Evolutionary conservation across 2,888 invertebrate species (phyloP), one percentile per base, ranked within the genome.

Genomic region (Pterobdella sp.): DNA sequence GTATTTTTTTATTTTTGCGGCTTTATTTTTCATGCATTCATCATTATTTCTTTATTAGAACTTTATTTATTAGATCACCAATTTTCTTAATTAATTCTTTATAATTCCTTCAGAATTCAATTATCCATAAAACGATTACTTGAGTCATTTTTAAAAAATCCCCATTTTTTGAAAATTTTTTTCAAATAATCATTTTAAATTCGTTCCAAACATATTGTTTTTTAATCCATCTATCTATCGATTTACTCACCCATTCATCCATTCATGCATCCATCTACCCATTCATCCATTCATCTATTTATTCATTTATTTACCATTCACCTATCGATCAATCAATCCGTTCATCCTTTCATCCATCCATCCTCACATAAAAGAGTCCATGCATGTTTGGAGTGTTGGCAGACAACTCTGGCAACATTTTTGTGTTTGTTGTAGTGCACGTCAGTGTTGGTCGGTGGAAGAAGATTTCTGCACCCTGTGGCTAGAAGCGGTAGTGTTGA

Each of bases 281-380:
- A 18, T 26, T 56, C 26, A 56, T 56, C 60, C 60, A 56, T n/a
- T 56, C 26, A 56, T 56, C 60, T 56, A 18, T 56, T 26, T 26
- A 56, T 56, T 26, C 26, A 18, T 56, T 26, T 26, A n/a, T n/a
- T 56, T 18, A 18, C 60, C 60, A 56, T 4, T 26, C 60, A 56
- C 60, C 60, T 26, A 56, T 22, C 60, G n/a, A 56, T 18, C 60
- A 56, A 56, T 18, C 42, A 7, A 42, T 18, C 42, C 42, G 18
- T 42, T 42, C 42, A 56, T n/a, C 60, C 60, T 7, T 26, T 56
- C 42, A 42, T 42, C 60, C 60, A 56, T 26, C 4, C n/a, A n/a
- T n/a, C n/a, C n/a, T n/a, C n/a, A 56, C 60, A 56, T 26, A 56
- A 56, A 4, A 56, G n/a, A 4, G 60, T 56, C 60, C 60, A 56